Conservation (phyloP, 2,888 invertebrate species). For the Acleris holmiana region DNA sequence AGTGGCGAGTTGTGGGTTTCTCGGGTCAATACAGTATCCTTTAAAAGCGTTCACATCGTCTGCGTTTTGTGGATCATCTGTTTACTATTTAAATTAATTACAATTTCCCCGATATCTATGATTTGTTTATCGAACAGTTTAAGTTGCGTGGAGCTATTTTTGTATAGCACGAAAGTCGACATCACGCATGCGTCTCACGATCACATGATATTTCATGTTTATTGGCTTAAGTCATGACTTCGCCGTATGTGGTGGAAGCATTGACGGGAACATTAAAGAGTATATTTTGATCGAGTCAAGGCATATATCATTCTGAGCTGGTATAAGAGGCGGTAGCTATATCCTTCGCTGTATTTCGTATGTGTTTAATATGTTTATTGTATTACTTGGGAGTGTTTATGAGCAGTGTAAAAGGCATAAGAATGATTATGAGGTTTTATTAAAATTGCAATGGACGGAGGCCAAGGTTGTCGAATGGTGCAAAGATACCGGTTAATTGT, state of each 20-base stretch:
- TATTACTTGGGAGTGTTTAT: conserved; percentile 48
- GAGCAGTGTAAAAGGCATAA: conserved; percentile 12
- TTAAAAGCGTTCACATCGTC: conserved; percentile 8
- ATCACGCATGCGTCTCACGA: conserved; percentile 71
- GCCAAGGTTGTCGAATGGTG: conserved; percentile 8
- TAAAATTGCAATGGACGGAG: conserved; percentile 17
- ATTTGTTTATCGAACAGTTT: conserved; percentile 54
- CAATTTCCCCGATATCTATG: conserved; percentile 54
- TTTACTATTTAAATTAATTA: conserved; percentile 45
- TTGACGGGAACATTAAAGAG: conserved; percentile 67
- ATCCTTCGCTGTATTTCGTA: conserved; percentile 45
- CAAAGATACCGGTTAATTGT: conserved; percentile 12
- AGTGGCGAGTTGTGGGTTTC: conserved; percentile 37
- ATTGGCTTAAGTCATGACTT: conserved; percentile 80
- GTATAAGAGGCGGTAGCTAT: conserved; percentile 50
- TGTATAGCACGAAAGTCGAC: conserved; percentile 59
- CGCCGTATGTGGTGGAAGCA: conserved; percentile 74
- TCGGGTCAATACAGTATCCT: conserved; percentile 36
- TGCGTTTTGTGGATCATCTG: conserved; percentile 37
- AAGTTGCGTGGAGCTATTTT: conserved; percentile 68
- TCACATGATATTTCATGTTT: conserved; percentile 77
- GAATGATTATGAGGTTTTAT: conserved; percentile 21
- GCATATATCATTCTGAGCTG: conserved; percentile 57
- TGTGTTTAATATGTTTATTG: conserved; percentile 53
- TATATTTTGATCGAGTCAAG: conserved; percentile 64